Base-by-base conservation (phyloP, 30 jellyfish, hydroid and myxozoan genomes). In the Aurelia aurita complex sp. Pacific region DNA sequence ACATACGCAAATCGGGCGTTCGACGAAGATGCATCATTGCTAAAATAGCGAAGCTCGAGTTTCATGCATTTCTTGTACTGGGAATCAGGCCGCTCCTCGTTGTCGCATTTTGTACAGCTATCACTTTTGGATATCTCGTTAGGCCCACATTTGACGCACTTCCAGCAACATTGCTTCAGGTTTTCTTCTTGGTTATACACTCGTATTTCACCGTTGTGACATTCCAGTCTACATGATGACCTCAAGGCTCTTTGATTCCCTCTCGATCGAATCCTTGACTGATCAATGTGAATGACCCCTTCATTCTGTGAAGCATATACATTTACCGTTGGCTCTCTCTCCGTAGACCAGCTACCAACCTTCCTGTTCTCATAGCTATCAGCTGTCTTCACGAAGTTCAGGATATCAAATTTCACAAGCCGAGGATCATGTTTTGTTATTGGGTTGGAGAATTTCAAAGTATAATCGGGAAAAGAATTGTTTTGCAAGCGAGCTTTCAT, bases 91-190 rank as follows among this genome's bases (percentile, higher is more conserved):
- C 60, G 42, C 38, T 61, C 79, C 4, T 84, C 96, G 2, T 17
- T 46, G 17, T 68, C 86, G 62, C 98, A 93, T 13, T 76, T 79
- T 1, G 51, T 40, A 64, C 98, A 93, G 32, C 91, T 81, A 66
- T 88, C 91, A 53, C 88, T 88, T 11, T 33, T 90, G 3, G 81
- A 55, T 67, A 93, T 78, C 38, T 77, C 69, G 79, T 93, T 82
- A n/a, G 33, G 64, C n/a, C 80, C 80, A 62, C 98, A 93, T 15
- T 50, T 19, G 6, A 12, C 75, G 69, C 98, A 93, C 46, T 32
- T 36, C 97, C 98, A 88, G 76, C 98, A 93, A 81, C 98, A 93
- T 53, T 76, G 34, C 15, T 72, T 65, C 81, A 72, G 51, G 10
- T 53, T 19, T 40, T 73, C 40, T 50, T 84, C 76, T 14, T 43